Evolutionary conservation across 2,113 vertebrate genomes (phyloP).

Genomic region (Sclerurus mexicanus): DNA sequence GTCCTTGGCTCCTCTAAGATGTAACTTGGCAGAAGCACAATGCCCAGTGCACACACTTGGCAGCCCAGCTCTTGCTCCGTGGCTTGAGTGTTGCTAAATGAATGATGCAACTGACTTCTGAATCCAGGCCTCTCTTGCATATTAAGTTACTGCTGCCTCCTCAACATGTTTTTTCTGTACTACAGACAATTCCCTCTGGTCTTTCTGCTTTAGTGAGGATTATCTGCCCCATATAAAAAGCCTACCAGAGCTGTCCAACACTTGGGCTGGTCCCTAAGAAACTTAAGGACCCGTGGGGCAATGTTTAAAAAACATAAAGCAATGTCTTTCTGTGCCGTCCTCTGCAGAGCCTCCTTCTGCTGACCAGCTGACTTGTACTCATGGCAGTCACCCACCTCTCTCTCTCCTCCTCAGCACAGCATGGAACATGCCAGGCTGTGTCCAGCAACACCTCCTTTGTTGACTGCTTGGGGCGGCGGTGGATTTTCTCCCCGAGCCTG

Average conservation of each 20-base stretch:
- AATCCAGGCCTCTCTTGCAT: conserved; percentile 29
- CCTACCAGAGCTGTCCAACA: conserved; percentile 8
- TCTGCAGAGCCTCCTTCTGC: background rate
- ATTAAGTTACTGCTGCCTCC: conserved; percentile 40
- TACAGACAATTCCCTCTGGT: background rate
- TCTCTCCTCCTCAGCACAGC: fast-evolving
- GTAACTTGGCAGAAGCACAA: conserved; percentile 33
- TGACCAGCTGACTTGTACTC: background rate
- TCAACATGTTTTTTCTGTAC: conserved; percentile 28
- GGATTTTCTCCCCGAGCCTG: background rate
- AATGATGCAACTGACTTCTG: conserved; percentile 47
- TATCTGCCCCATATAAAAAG: background rate
- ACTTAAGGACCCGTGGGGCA: background rate
- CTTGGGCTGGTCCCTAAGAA: background rate
- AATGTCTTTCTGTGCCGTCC: background rate
- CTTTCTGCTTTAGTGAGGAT: background rate
- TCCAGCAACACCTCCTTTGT: background rate
- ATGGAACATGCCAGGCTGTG: background rate
- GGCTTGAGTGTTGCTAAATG: conserved; percentile 50
- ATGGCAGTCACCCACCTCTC: background rate
- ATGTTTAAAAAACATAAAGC: background rate
- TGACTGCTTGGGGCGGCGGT: background rate
- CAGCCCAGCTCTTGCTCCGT: background rate
- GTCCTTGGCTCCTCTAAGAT: conserved; percentile 7
- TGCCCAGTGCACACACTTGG: conserved; percentile 45